Evolutionary conservation across 2,113 vertebrate species (phyloP).

Genomic region (Heloderma charlesbogerti): DNA sequence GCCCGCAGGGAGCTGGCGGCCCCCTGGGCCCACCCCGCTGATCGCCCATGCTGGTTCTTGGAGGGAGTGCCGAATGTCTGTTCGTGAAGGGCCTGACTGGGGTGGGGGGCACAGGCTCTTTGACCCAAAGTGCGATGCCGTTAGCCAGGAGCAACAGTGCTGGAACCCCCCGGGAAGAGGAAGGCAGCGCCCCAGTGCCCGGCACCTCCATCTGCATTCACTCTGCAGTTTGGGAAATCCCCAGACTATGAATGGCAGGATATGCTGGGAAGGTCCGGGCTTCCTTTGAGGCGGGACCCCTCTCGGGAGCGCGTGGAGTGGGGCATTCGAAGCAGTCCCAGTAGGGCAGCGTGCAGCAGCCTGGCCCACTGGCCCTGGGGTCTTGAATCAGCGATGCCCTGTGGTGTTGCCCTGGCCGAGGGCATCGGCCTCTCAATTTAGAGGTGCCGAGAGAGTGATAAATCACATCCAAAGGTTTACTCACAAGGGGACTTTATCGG

Average conservation of each 20-base stretch:
- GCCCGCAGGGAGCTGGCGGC: too few species aligned
- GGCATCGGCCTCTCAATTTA: too few species aligned
- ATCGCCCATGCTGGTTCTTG: too few species aligned
- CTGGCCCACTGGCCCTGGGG: too few species aligned
- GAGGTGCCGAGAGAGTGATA: too few species aligned
- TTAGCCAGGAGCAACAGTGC: rapidly evolving
- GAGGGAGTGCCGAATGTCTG: not conserved
- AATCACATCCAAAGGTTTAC: too few species aligned
- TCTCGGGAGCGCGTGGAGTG: not conserved
- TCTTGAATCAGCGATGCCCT: not conserved
- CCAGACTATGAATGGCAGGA: too few species aligned
- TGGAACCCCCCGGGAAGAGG: not conserved
- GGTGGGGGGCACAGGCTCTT: not conserved
- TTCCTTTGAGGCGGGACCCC: not conserved
- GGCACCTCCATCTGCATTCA: not conserved
- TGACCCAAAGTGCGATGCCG: not conserved
- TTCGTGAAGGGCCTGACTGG: rapidly evolving
- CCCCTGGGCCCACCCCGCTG: too few species aligned
- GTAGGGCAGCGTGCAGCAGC: not conserved
- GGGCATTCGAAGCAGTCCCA: too few species aligned
- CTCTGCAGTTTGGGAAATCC: not conserved
- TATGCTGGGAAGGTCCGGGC: not conserved
- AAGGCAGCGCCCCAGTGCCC: not conserved
- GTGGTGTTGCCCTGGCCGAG: too few species aligned
- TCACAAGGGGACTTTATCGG: too few species aligned